A percentile compares a stretch with the other conserved stretches of the same genome.
phyloP scores from a whole-genome alignment of 2,113 vertebrate genomes.

The Alexandromys fortis region DNA sequence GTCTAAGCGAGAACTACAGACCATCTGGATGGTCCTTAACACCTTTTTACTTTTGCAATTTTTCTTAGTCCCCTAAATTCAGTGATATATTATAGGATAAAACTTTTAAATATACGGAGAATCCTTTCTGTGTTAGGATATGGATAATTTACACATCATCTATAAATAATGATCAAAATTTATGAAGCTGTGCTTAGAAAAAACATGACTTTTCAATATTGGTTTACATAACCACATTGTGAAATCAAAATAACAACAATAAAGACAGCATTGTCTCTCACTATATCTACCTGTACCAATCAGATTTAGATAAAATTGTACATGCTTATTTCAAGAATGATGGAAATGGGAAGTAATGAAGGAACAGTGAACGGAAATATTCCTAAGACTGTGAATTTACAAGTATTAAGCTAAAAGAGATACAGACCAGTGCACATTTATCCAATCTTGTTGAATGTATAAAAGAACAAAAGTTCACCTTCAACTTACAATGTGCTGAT shows the following conservation, averaged over 20 bases:
- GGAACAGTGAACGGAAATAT: not conserved
- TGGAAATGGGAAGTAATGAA: not conserved
- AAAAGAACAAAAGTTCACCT: not conserved
- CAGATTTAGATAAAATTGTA: not conserved
- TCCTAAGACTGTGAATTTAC: not conserved
- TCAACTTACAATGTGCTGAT: not conserved
- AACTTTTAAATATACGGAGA: not conserved
- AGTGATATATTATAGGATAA: not conserved
- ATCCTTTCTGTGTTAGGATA: not conserved
- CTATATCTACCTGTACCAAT: not conserved
- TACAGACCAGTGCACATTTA: not conserved
- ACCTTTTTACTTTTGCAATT: not conserved
- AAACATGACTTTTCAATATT: not conserved
- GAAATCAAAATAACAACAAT: not conserved
- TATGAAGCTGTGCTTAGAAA: not conserved
- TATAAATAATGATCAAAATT: not conserved
- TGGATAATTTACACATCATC: not conserved
- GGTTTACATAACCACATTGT: not conserved
- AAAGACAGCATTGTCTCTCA: not conserved
- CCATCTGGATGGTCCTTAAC: not conserved
- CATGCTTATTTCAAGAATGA: not conserved
- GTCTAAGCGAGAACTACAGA: not conserved
- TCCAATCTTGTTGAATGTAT: not conserved
- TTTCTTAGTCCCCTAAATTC: not conserved
- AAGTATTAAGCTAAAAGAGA: not conserved